Conservation (phyloP, 2,888 invertebrate species). For the Erynnis tages region DNA sequence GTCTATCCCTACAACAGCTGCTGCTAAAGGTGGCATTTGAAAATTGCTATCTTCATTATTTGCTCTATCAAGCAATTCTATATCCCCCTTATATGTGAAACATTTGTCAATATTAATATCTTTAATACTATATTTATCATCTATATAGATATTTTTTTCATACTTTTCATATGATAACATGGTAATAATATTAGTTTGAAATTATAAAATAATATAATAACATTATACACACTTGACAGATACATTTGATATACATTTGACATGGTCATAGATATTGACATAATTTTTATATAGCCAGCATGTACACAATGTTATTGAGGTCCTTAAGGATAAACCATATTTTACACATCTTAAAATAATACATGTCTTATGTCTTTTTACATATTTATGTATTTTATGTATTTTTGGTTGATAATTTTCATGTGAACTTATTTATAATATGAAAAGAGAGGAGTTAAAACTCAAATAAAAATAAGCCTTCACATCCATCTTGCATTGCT, state of each 20-base stretch:
- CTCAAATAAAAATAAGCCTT: too few relatives aligned
- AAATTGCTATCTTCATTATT: constrained; percentile 29
- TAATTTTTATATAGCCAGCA: too few relatives aligned
- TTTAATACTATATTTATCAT: constrained; percentile 47
- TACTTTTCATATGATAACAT: constrained; percentile 47
- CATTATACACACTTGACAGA: not conserved
- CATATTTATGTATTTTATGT: too few relatives aligned
- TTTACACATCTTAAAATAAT: too few relatives aligned
- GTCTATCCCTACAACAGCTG: constrained; percentile 58
- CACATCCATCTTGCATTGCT: too few relatives aligned
- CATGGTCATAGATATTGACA: not conserved
- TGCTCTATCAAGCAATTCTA: constrained; percentile 38
- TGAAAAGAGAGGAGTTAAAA: too few relatives aligned
- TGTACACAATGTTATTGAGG: too few relatives aligned
- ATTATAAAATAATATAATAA: not conserved
- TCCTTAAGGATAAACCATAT: too few relatives aligned
- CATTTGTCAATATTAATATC: constrained; percentile 42
- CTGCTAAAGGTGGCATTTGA: constrained; percentile 47
- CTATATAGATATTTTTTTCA: constrained; percentile 46
- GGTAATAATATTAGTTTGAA: constrained; percentile 30
- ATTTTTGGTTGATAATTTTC: too few relatives aligned
- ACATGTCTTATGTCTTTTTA: too few relatives aligned
- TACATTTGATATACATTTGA: constrained; percentile 6
- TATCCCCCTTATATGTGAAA: constrained; percentile 45
- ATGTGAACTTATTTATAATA: too few relatives aligned